Evolutionary conservation across 2,888 invertebrate genomes (phyloP), one percentile per base, ranked within the genome.

Genomic region (Stenoptilia bipunctidactyla): DNA sequence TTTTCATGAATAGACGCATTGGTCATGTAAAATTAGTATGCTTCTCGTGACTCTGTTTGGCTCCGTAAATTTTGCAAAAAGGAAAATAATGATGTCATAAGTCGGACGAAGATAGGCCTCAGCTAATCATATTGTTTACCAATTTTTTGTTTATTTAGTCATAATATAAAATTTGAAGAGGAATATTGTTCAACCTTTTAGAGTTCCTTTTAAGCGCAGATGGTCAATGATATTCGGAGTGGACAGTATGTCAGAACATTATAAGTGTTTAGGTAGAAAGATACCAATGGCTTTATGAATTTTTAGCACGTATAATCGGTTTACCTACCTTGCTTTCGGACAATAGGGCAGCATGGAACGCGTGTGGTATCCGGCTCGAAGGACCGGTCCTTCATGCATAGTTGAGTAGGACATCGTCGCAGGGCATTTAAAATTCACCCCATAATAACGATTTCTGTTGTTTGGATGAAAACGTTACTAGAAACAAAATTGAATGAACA

Each of bases 81-180:
- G 62, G 66, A 64, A 75, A 71, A 75, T 82, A 77, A 82, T 82
- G 76, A 79, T 70, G 71, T 73, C 72, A 71, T 73, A 71, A 71
- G 75, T 77, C 74, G 71, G 30, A 66, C 65, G 61, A 66, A 76
- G 82, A 80, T 80, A 80, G 77, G 66, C 62, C 60, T 63, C 57
- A 65, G 63, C 67, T 63, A 56, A 56, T 61, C 66, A 59, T 67
- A 66, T 69, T 73, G 69, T 75, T 75, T 74, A 72, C 70, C 66
- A 20, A 8, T 20, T 20, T 20, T 20, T 20, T 20, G 20, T 20
- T 8, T 5, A 20, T 8, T 20, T 20, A 5, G 20, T 20, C 3
- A n/a, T n/a, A 20, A 20, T 20, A 20, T 5, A 20, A 5, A 20
- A 20, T 20, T 20, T 5, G 20, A 20, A 5, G 8, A 20, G 8